These are phyloP conservation scores for Lutraria rhynchaena DNA, from an alignment of 1,140 invertebrate genomes.

Conservation along the genomic window DNA sequence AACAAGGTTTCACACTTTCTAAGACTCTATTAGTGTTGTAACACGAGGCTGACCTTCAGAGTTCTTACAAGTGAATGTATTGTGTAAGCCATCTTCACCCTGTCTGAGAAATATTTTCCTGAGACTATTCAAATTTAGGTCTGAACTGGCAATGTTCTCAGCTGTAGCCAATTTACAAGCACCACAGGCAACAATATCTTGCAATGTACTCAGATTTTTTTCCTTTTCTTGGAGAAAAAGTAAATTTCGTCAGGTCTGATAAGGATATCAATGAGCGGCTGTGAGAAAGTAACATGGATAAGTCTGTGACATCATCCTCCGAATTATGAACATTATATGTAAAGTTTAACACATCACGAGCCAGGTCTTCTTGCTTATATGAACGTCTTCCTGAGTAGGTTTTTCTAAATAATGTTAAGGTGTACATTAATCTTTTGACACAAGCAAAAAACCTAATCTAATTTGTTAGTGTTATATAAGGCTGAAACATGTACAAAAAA, in stretches of 20 bases:
- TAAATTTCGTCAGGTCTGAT: background rate
- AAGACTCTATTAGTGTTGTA: conserved; percentile 20
- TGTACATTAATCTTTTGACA: background rate
- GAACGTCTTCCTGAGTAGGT: too few relatives aligned
- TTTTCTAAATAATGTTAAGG: too few relatives aligned
- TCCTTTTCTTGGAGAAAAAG: background rate
- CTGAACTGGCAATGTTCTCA: too few relatives aligned
- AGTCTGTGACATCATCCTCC: background rate
- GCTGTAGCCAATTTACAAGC: conserved; percentile 18
- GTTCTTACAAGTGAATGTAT: conserved; percentile 2
- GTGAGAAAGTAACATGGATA: background rate
- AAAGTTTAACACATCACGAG: too few relatives aligned
- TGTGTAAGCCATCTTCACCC: conserved; percentile 23
- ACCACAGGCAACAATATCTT: conserved; percentile 4
- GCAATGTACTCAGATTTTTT: conserved; percentile 7
- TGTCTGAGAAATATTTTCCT: background rate
- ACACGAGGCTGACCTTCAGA: background rate
- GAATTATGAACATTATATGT: conserved; percentile 6
- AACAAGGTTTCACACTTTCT: conserved; percentile 18
- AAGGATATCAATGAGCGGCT: too few relatives aligned
- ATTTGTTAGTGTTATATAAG: too few relatives aligned
- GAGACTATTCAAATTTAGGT: too few relatives aligned
- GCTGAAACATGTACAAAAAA: too few relatives aligned
- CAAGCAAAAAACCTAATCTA: background rate
- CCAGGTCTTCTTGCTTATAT: too few relatives aligned